Conservation (phyloP, 2,888 invertebrate species). For the Apeira syringaria region DNA sequence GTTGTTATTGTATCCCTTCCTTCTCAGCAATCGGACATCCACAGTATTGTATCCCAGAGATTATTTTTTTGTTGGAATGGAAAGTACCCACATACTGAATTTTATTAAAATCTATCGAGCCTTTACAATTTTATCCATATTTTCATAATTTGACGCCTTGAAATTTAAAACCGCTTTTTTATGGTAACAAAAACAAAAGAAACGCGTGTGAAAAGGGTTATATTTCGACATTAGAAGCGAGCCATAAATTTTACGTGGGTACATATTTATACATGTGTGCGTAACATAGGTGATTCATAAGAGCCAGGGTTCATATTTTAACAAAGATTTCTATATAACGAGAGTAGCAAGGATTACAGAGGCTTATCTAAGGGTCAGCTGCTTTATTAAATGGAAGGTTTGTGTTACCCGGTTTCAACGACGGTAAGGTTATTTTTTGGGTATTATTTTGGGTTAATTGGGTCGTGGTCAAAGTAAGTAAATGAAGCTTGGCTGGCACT, state of each 20-base stretch:
- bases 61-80: no score
- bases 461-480: slow-evolving; percentile 10
- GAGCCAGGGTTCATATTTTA: slow-evolving; percentile 39
- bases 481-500: slow-evolving; percentile 6
- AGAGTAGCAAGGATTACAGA: slow-evolving; percentile 34
- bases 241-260: slow-evolving; percentile 38
- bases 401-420: slow-evolving; percentile 25
- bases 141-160: neutral
- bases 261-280: no score
- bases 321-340: slow-evolving; percentile 43
- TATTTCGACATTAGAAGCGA: slow-evolving; percentile 41
- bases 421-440: slow-evolving; percentile 20
- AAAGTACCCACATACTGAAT: no score
- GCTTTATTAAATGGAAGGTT: slow-evolving; percentile 36
- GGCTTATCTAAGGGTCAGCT: slow-evolving; percentile 41
- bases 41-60: no score
- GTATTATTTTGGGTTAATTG: slow-evolving; percentile 11
- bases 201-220: slow-evolving; percentile 34
- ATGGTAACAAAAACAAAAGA: slow-evolving; percentile 26
- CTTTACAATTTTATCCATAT: no score
- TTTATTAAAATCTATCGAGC: no score
- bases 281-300: slow-evolving; percentile 27
- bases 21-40: no score
- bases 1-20: no score
- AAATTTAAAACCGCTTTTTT: slow-evolving; percentile 15